Base-by-base conservation (phyloP, 2,888 invertebrate genomes). In the Phania funesta region DNA sequence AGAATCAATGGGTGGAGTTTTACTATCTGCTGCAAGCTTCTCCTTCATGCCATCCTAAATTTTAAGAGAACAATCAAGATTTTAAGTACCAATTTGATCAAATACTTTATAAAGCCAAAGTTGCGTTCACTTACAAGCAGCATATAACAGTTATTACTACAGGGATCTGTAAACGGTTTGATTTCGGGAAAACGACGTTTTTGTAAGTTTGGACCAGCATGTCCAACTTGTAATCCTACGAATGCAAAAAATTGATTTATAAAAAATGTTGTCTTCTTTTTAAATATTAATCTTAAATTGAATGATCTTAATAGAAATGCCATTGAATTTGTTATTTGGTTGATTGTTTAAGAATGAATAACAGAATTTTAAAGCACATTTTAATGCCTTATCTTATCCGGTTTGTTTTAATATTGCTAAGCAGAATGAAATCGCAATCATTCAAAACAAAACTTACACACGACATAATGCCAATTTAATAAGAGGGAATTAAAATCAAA, bases 171-270 rank as follows among this genome's bases (percentile, higher is more conserved):
- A 88, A 96, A 96, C 0, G 95, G 93, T 90, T 97, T 97, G 83
- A 97, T 92, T 88, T 98, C 98, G 0, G 97, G 97, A 22, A 96
- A 96, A 89, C 96, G 95, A 64, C 98, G 93, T 90, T 96, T 97
- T 86, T 95, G 94, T 86, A 97, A 93, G 92, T 97, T 97, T 2
- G 98, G 98, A 29, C 96, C 96, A 0, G 97, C 97, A 91, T 98
- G 97, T 88, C 97, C 96, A 32, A 95, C 96, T 92, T 96, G 96
- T 82, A 96, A 92, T 87, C 96, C 97, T 97, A 90, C 41, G 86
- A 46, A 38, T 29, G 24, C 8, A 38, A 50, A 50, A 16, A 32
- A 8, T 54, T 3, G 41, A 18, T 41, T 52, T 22, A 52, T n/a
- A 38, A 44, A 76, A 13, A 32, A 71, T 22, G 13, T 48, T 29